Percentiles rank a stretch among this genome's conserved stretches.
Conservation (phyloP, 2,888 invertebrate genomes). For the Eupithecia insigniata region DNA sequence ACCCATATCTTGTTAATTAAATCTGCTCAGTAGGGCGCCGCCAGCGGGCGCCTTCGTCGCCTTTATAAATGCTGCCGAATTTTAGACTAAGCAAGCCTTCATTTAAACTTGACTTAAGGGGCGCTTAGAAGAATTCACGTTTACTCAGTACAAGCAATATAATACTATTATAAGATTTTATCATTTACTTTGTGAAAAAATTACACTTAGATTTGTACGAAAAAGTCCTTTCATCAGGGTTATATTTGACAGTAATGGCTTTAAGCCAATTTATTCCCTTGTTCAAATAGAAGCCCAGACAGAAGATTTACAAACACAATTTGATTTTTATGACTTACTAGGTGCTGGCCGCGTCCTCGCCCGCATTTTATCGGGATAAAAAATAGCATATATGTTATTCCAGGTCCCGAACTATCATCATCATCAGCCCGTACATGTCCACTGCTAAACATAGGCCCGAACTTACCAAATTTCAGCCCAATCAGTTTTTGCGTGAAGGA, state of each 20-base stretch:
- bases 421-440: too few species aligned
- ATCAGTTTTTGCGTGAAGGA: too few species aligned
- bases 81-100: constrained; percentile 76
- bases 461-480: too few species aligned
- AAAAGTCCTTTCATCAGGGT: not conserved
- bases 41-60: constrained; percentile 63
- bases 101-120: constrained; percentile 78
- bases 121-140: constrained; percentile 62
- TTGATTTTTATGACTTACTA: constrained; percentile 12
- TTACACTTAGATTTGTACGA: constrained; percentile 1
- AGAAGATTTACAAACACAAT: constrained; percentile 19
- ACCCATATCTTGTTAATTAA: constrained; percentile 84
- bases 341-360: too few species aligned
- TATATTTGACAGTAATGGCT: constrained; percentile 14
- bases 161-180: constrained; percentile 56
- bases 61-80: constrained; percentile 75
- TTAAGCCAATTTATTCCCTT: constrained; percentile 22
- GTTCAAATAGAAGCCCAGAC: constrained; percentile 12
- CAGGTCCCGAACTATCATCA: too few species aligned
- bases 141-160: constrained; percentile 58
- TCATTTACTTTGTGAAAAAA: constrained; percentile 41
- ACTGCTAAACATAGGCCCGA: too few species aligned
- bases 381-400: too few species aligned
- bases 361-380: too few species aligned
- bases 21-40: constrained; percentile 79